Evolutionary conservation across 2,797 vertebrate species (phyloP), one percentile per base, ranked within the genome.

Genomic region (Todus mexicanus): DNA sequence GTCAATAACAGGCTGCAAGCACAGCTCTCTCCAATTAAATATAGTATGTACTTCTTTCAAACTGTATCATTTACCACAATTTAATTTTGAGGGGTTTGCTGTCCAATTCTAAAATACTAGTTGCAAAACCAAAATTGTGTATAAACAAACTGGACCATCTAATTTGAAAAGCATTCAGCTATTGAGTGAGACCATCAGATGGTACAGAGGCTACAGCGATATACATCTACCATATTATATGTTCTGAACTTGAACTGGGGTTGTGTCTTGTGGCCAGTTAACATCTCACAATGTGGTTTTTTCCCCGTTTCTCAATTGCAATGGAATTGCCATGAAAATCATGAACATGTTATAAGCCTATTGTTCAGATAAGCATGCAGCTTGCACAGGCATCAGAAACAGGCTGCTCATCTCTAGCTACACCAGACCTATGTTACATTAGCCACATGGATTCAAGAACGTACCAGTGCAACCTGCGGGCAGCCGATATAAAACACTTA

Each of bases 101-200:
- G 57, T 87, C 80, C 42, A 56, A 79, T 89, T 82, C 74, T 69
- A 93, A 96, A 95, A 82, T 37, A 70, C 88, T 40, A 53, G 70
- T 47, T 92, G 76, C 72, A 71, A 83, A 84, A 40, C 75, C 72
- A 68, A 89, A 95, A 91, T 29, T 74, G 60, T 45, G 19, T 14
- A 26, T 82, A 51, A 85, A 69, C 74, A 81, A 61, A 59, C 54
- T 65, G 69, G 53, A 85, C 84, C 72, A 60, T 90, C 47, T 82
- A 42, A 83, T 89, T 50, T 87, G 71, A 80, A 91, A 95, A 84
- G 29, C 70, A 80, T 65, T 73, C 69, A 86, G 63, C 63, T 74
- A 60, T 26, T 26, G 74, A 68, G 25, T 31, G 60, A 82, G 73
- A 40, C 50, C 4, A 2, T 47, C 11, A 40, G 43, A 42, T n/a